phyloP scores from a whole-genome alignment of 2,888 invertebrate species.

The Adelphocoris suturalis region DNA sequence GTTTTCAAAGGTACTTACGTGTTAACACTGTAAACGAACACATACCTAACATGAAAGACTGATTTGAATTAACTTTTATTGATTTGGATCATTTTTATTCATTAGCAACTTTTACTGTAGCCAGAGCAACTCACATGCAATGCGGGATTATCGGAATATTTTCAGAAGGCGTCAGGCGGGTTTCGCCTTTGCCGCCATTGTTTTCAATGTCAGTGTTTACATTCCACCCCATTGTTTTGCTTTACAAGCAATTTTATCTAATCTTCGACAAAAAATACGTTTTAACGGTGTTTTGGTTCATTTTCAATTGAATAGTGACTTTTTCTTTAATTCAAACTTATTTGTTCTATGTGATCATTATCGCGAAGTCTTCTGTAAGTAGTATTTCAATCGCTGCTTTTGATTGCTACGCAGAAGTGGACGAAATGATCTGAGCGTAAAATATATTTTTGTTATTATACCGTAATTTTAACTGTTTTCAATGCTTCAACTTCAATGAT shows the following conservation, averaged over 20 bases:
- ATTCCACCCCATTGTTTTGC: background rate
- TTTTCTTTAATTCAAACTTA: background rate
- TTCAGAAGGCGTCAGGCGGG: background rate
- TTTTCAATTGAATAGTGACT: background rate
- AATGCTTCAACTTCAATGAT: background rate
- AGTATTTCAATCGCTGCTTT: background rate
- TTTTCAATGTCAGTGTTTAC: background rate
- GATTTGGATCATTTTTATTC: background rate
- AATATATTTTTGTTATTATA: background rate
- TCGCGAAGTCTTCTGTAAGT: background rate
- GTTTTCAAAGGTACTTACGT: too few relatives aligned
- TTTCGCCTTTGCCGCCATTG: background rate
- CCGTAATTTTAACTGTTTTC: background rate
- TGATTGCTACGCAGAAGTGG: background rate
- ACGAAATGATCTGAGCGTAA: background rate
- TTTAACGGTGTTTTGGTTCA: background rate
- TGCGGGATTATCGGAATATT: background rate
- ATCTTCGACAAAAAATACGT: background rate
- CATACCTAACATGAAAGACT: too few relatives aligned
- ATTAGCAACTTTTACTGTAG: slow-evolving; percentile 16
- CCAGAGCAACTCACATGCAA: background rate
- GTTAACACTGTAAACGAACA: too few relatives aligned
- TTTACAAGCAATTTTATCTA: background rate
- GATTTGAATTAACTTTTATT: too few relatives aligned
- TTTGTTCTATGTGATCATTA: background rate